Evolutionary conservation across 2,888 invertebrate genomes (phyloP).

Genomic region (Antheraea assamensis): DNA sequence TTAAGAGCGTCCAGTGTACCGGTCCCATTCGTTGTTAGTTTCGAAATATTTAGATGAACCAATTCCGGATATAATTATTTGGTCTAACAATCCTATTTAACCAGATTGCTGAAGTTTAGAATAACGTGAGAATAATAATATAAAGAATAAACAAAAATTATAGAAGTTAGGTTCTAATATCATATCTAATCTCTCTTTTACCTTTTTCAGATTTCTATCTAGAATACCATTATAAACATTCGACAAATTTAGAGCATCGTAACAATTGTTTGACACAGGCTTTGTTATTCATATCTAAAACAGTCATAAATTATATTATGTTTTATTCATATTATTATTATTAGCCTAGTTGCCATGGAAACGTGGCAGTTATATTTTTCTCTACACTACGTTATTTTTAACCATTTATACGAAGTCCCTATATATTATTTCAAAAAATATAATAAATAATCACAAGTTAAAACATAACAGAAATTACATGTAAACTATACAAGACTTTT

Average conservation of each 20-base stretch:
- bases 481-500: neutral
- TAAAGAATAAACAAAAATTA: neutral
- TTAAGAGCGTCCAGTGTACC: constrained; percentile 59
- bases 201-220: neutral
- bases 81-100: constrained; percentile 54
- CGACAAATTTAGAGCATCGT: neutral
- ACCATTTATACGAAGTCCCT: too few species aligned
- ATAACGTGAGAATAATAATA: too few species aligned
- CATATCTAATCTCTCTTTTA: neutral
- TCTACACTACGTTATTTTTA: too few species aligned
- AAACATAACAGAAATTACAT: too few species aligned
- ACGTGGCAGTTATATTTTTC: neutral
- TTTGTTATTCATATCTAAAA: neutral
- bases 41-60: constrained; percentile 71
- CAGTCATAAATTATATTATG: neutral
- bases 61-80: constrained; percentile 59
- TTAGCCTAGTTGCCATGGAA: neutral
- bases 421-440: neutral
- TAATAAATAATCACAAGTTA: too few species aligned
- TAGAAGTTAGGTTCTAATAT: too few species aligned
- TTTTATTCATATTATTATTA: neutral
- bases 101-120: constrained; percentile 20
- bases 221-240: neutral
- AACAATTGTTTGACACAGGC: neutral
- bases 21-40: constrained; percentile 74